Evolutionary conservation across 2,113 vertebrate genomes (phyloP).

Genomic region (Dicerorhinus sumatrensis): DNA sequence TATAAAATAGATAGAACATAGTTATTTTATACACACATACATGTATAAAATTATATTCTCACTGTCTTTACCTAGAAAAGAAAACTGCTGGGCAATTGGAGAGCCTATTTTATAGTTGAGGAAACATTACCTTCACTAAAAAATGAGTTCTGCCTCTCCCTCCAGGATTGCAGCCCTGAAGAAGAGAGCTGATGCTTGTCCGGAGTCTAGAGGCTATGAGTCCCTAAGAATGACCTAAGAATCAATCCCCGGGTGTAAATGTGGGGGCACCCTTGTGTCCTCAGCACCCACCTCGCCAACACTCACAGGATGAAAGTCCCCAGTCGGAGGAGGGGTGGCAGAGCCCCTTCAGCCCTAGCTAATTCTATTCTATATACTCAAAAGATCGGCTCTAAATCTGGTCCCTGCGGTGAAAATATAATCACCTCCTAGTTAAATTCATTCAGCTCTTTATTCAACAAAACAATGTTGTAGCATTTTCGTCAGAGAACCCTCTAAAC

Average conservation of each 20-base stretch:
- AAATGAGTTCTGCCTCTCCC: not conserved
- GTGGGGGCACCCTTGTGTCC: not conserved
- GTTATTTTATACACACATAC: not conserved
- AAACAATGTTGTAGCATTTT: slow-evolving; percentile 51
- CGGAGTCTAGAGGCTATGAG: fast-evolving
- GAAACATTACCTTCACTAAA: not conserved
- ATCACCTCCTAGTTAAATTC: slow-evolving; percentile 39
- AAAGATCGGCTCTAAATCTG: slow-evolving; percentile 29
- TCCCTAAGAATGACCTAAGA: not conserved
- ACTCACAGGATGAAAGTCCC: not conserved
- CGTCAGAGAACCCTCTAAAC: slow-evolving; percentile 26
- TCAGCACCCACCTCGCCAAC: not conserved
- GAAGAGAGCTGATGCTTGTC: not conserved
- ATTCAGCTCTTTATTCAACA: slow-evolving; percentile 59
- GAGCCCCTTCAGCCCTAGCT: not conserved
- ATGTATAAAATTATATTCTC: not conserved
- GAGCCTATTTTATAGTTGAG: not conserved
- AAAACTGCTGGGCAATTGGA: not conserved
- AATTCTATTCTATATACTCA: slow-evolving; percentile 18
- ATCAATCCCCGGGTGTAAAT: not conserved
- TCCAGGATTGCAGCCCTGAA: not conserved
- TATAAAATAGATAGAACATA: not conserved
- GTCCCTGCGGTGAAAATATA: slow-evolving; percentile 54
- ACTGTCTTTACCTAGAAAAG: not conserved
- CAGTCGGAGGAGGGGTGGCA: not conserved